These are phyloP conservation scores for Melanophora roralis DNA, from an alignment of 2,888 invertebrate genomes.

Conservation along the genomic window DNA sequence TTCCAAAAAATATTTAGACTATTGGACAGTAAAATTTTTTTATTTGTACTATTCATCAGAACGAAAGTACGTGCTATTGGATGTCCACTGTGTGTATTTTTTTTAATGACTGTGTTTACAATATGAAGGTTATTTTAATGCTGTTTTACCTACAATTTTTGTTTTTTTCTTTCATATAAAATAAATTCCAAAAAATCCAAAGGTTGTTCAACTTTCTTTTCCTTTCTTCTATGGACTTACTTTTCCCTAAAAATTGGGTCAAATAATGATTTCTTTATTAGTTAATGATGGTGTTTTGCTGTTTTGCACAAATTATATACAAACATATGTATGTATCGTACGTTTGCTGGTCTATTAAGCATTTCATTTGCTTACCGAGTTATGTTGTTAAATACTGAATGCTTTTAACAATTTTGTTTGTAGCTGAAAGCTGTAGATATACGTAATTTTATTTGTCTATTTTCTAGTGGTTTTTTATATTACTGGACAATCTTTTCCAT, in stretches of 20 bases:
- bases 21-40: too few relatives aligned
- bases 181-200: neutral
- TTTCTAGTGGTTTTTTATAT: neutral
- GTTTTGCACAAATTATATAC: neutral
- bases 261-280: too few relatives aligned
- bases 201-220: constrained; percentile 43
- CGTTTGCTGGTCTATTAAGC: neutral
- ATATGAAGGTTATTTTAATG: neutral
- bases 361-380: neutral
- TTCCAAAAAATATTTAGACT: too few relatives aligned
- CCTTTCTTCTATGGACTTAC: neutral
- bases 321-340: too few relatives aligned
- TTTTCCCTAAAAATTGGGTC: too few relatives aligned
- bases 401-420: neutral
- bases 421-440: constrained; percentile 32
- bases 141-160: neutral
- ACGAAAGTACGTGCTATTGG: too few relatives aligned
- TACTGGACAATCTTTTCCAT: neutral
- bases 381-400: too few relatives aligned
- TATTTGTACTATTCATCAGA: too few relatives aligned
- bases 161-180: too few relatives aligned
- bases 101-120: too few relatives aligned
- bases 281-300: neutral
- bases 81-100: too few relatives aligned
- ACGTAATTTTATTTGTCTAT: constrained; percentile 9